These are phyloP conservation scores for Telenomus remus DNA, from an alignment of 1,140 invertebrate species.

Conservation along the genomic window DNA sequence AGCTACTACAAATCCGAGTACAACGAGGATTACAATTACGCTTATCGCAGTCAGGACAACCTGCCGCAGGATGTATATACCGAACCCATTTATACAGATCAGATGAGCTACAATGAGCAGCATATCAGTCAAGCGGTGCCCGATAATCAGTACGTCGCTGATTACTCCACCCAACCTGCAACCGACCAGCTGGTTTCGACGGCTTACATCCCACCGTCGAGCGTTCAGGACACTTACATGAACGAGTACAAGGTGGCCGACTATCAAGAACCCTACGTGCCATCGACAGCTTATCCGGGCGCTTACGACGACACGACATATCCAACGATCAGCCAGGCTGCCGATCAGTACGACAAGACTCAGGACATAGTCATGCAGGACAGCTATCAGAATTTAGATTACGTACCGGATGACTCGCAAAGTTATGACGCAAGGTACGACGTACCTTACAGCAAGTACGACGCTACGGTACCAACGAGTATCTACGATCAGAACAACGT, in stretches of 20 bases:
- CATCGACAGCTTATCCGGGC: conserved; percentile 74
- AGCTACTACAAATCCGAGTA: conserved; percentile 76
- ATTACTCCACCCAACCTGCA: conserved; percentile 55
- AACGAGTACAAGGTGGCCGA: conserved; percentile 64
- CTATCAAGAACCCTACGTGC: conserved; percentile 61
- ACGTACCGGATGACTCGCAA: conserved; percentile 64
- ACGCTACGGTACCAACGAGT: conserved; percentile 52
- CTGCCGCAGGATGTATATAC: conserved; percentile 73
- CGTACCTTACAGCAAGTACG: conserved; percentile 61
- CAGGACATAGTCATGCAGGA: conserved; percentile 61
- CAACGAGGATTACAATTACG: conserved; percentile 84
- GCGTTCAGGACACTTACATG: conserved; percentile 56
- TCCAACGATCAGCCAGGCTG: conserved; percentile 57
- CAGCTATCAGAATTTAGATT: conserved; percentile 63
- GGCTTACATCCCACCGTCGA: conserved; percentile 57
- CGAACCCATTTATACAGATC: conserved; percentile 62
- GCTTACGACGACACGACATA: conserved; percentile 68
- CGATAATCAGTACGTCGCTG: conserved; percentile 64
- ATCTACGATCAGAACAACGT: conserved; percentile 64
- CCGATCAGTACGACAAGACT: conserved; percentile 63
- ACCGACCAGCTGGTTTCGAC: conserved; percentile 62
- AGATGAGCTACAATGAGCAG: conserved; percentile 57
- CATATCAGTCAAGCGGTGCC: conserved; percentile 57
- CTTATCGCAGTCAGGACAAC: conserved; percentile 80
- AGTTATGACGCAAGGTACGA: conserved; percentile 60